Base-by-base conservation (phyloP, 2,113 vertebrate genomes). In the Aegotheles bennettii region DNA sequence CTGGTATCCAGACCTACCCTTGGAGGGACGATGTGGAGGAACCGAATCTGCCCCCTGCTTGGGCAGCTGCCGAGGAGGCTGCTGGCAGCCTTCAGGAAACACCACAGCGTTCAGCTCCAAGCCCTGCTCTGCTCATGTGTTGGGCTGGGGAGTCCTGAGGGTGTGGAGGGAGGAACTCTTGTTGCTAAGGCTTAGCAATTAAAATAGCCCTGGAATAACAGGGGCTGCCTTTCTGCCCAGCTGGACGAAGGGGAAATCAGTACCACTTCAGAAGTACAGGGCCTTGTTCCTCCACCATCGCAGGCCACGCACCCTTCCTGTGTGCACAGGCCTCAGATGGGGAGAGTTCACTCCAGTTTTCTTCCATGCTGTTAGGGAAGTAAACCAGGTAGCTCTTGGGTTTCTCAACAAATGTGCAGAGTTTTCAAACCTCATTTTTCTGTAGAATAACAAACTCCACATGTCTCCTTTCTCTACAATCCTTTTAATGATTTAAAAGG, bases 31-130 rank as follows among this genome's bases (percentile, higher is more conserved):
- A 11, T 38, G 6, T 13, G 6, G n/a, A 60, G 64, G 56, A 67
- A 43, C 18, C 3, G 0, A 23, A 9, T 71, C 57, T 71, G 70
- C 61, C 24, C 38, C n/a, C 51, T 48, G 65, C 70, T 42, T 28
- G 60, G 65, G 79, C 68, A 56, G 83, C 79, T 87, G 94, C 74
- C 0, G 1, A 60, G 42, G 60, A 45, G 60, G 70, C 60, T 79
- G 65, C 33, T 11, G 88, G 57, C 35, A 71, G 61, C 35, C 53
- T 63, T 38, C 1, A 9, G 86, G 61, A 68, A 36, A 29, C 47
- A n/a, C 56, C n/a, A 4, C 0, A 0, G 33, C 6, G 1, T 13
- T 60, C 26, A 51, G 45, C 24, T 91, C 40, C 45, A 29, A 45
- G 7, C 69, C 54, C 81, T 61, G 40, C n/a, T 81, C 47, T 1